These are phyloP conservation scores for Drosophila pectinifera DNA, from an alignment of 1,140 invertebrate genomes.

Conservation along the genomic window DNA sequence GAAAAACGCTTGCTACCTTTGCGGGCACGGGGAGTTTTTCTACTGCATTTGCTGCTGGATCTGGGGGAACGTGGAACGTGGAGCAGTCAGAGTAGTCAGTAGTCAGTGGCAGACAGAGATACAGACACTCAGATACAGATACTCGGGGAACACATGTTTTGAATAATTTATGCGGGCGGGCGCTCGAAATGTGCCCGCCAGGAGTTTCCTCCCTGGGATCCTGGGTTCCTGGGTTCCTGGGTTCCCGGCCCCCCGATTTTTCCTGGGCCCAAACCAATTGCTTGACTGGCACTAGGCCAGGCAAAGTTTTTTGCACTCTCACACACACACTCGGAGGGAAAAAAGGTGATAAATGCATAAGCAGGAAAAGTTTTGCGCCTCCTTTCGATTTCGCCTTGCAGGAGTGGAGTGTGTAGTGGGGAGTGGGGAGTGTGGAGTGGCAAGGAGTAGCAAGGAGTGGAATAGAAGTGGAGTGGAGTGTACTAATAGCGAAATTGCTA, in stretches of 20 bases:
- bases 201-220: conserved; percentile 58
- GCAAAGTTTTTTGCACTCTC: conserved; percentile 67
- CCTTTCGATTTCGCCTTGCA: conserved; percentile 38
- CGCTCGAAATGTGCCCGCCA: conserved; percentile 76
- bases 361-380: conserved; percentile 76
- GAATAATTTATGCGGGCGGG: conserved; percentile 82
- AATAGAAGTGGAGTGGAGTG: conserved; percentile 10
- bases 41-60: conserved; percentile 56
- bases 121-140: conserved; percentile 56
- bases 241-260: conserved; percentile 1
- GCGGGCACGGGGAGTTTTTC: conserved; percentile 51
- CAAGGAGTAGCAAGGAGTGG: conserved; percentile 1
- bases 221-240: no score
- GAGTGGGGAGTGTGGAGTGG: not conserved
- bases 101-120: conserved; percentile 64
- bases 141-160: conserved; percentile 77
- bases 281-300: conserved; percentile 70
- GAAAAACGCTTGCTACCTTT: conserved; percentile 63
- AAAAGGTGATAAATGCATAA: conserved; percentile 83
- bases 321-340: conserved; percentile 3
- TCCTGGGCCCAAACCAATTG: conserved; percentile 22
- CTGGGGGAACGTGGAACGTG: conserved; percentile 4
- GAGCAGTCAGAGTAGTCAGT: conserved; percentile 20
- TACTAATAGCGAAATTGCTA: conserved; percentile 83
- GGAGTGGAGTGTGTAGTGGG: conserved; percentile 2